Percentiles rank a stretch among this genome's conserved stretches.
Evolutionary conservation across 1,140 invertebrate genomes (phyloP).

Genomic region (Temnothorax curvispinosus): DNA sequence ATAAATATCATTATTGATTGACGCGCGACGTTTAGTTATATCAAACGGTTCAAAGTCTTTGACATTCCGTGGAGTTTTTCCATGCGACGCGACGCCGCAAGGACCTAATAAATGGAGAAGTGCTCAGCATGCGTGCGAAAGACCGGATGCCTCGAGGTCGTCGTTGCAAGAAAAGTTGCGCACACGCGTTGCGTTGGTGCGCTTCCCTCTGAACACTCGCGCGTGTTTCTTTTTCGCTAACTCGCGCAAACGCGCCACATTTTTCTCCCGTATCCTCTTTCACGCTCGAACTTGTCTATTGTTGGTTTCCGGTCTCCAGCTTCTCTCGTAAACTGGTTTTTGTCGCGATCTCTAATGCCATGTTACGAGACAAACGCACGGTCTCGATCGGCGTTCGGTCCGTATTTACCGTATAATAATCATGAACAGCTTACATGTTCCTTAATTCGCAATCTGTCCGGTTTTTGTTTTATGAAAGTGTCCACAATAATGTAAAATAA

Average conservation of each 20-base stretch:
- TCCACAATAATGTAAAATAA: slow-evolving; percentile 4
- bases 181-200: slow-evolving; percentile 24
- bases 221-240: slow-evolving; percentile 17
- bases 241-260: slow-evolving; percentile 19
- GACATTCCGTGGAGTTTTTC: slow-evolving; percentile 42
- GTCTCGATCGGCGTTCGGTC: slow-evolving; percentile 18
- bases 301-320: slow-evolving; percentile 47
- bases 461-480: slow-evolving; percentile 5
- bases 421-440: not conserved
- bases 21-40: not conserved
- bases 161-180: slow-evolving; percentile 63
- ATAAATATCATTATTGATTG: slow-evolving; percentile 5
- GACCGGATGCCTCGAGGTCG: slow-evolving; percentile 62
- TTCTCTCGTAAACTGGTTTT: slow-evolving; percentile 55
- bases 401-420: slow-evolving; percentile 13
- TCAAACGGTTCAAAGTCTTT: slow-evolving; percentile 8
- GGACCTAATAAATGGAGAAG: slow-evolving; percentile 42
- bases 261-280: slow-evolving; percentile 57
- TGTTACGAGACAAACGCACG: slow-evolving; percentile 32
- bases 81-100: not conserved
- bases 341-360: slow-evolving; percentile 56
- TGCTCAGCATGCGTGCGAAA: slow-evolving; percentile 20
- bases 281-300: slow-evolving; percentile 56
- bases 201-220: slow-evolving; percentile 23
- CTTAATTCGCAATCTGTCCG: slow-evolving; percentile 31